Base-by-base conservation (phyloP, 2,113 vertebrate species). In the Podocnemis expansa region DNA sequence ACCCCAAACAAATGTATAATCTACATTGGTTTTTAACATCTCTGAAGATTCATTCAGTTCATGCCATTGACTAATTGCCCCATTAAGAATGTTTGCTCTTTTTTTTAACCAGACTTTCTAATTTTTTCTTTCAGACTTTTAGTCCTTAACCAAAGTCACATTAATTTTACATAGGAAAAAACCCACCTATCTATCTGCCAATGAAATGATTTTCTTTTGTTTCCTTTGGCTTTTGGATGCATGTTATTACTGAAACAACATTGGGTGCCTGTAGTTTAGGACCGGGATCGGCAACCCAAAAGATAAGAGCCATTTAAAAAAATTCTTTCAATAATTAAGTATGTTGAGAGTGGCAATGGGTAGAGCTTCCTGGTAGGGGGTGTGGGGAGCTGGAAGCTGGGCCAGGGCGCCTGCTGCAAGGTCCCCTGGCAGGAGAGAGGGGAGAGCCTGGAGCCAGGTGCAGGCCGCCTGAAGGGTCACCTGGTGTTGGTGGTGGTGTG, bases 171-270 rank as follows among this genome's bases (percentile, higher is more conserved):
- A 13, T 52, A 2, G 29, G 67, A 86, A 87, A 47, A 38, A 14
- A 47, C 47, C 47, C n/a, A n/a, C n/a, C n/a, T n/a, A n/a, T n/a
- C 19, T n/a, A 31, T 82, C 55, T 75, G 17, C 85, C 91, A 96
- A 73, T 63, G 87, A 89, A 96, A 95, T 95, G 90, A 95, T 97
- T 94, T 90, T 87, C 95, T 92, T 70, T 5, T 94, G 34, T 94
- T 94, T 96, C 89, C 90, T 81, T 67, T 93, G 95, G 81, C 89
- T 94, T 93, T 94, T 67, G 89, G 85, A 93, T 86, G 67, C 25
- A 25, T 96, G 97, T 97, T 92, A 85, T 87, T 84, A n/a, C 63
- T 87, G 85, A 88, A 93, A 85, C 82, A n/a, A 63, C 52, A 88
- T 89, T 87, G 14, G 31, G 60, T 89, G 70, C 38, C 56, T 90